Evolutionary conservation across 92 coral and sea anemone species (phyloP).

Genomic region (Porites cylindrica): DNA sequence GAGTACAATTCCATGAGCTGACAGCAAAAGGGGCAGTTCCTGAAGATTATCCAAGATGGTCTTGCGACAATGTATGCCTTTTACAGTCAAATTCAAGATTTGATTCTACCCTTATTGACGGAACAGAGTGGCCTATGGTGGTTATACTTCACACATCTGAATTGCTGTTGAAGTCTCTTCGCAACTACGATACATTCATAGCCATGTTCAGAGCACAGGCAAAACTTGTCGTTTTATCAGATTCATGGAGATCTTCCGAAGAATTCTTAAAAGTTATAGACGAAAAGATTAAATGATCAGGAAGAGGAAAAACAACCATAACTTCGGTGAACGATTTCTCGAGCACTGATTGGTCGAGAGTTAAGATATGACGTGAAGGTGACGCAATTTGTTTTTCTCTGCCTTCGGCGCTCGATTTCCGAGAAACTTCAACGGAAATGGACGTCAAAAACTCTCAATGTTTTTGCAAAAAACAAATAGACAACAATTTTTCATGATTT

Average conservation of each 20-base stretch:
- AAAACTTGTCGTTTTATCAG: constrained; percentile 60
- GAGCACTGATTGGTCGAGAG: too few relatives aligned
- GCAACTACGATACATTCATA: constrained; percentile 60
- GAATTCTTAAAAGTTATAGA: constrained; percentile 37
- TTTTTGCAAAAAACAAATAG: too few relatives aligned
- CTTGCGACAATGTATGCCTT: constrained; percentile 17
- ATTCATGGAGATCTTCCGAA: constrained; percentile 43
- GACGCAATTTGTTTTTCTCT: too few relatives aligned
- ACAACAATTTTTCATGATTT: too few relatives aligned
- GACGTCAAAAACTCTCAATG: too few relatives aligned
- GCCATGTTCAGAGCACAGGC: constrained; percentile 68
- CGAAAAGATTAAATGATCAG: constrained; percentile 14
- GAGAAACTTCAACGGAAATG: too few relatives aligned
- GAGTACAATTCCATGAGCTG: not conserved
- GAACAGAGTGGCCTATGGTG: constrained; percentile 69
- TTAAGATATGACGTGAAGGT: too few relatives aligned
- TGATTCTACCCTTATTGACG: constrained; percentile 47
- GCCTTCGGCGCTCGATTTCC: too few relatives aligned
- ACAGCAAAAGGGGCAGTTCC: not conserved
- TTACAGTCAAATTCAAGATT: constrained; percentile 38
- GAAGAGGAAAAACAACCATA: not conserved
- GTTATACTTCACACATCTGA: constrained; percentile 50
- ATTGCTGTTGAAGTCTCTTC: constrained; percentile 29
- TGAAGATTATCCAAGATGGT: not conserved
- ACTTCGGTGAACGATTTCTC: not conserved